Conservation (phyloP, 2,113 vertebrate species). For the Callocephalon fimbriatum region DNA sequence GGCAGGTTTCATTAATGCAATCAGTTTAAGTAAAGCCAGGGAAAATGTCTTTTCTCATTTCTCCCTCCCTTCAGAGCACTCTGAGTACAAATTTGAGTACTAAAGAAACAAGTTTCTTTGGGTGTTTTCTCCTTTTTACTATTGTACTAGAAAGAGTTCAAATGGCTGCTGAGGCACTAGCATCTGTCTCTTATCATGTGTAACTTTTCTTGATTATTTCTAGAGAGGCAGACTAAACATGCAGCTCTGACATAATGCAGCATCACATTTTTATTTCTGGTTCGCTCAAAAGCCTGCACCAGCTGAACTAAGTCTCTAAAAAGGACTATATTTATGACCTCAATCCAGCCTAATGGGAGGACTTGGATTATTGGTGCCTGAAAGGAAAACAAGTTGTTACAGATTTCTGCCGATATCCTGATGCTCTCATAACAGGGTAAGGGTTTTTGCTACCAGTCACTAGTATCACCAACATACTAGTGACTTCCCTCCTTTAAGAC, state of each 20-base stretch:
- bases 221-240: slow-evolving; percentile 81
- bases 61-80: background rate
- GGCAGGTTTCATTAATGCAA: background rate
- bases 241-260: slow-evolving; percentile 75
- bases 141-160: slow-evolving; percentile 62
- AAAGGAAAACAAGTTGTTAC: background rate
- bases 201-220: slow-evolving; percentile 83
- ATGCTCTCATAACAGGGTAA: background rate
- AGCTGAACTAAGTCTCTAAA: slow-evolving; percentile 56
- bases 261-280: slow-evolving; percentile 77
- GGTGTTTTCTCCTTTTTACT: slow-evolving; percentile 25
- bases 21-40: background rate
- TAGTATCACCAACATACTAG: background rate
- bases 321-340: slow-evolving; percentile 52
- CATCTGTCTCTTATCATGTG: slow-evolving; percentile 82
- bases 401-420: slow-evolving; percentile 4
- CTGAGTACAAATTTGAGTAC: background rate
- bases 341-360: background rate
- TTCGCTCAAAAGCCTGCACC: slow-evolving; percentile 62
- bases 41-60: background rate
- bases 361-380: background rate
- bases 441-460: background rate
- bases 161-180: slow-evolving; percentile 60
- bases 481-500: too few species aligned
- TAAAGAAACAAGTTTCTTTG: background rate